Evolutionary conservation across 2,113 vertebrate genomes (phyloP).

Genomic region (Oryzias melastigma): DNA sequence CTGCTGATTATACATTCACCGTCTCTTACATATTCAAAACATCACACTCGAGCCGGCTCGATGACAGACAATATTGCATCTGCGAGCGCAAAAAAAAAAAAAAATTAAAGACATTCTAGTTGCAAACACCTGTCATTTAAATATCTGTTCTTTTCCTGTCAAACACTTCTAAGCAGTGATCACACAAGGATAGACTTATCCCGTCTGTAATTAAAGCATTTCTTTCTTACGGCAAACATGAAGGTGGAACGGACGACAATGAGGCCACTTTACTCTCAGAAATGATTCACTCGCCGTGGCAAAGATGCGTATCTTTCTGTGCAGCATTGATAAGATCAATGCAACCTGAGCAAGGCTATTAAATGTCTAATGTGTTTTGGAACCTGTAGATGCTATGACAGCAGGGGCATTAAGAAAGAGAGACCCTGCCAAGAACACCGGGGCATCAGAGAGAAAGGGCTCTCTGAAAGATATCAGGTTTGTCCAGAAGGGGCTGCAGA

Average conservation of each 20-base stretch:
- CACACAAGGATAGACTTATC: slow-evolving; percentile 13
- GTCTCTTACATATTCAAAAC: slow-evolving; percentile 65
- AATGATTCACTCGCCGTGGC: slow-evolving; percentile 38
- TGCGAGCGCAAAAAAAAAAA: slow-evolving; percentile 41
- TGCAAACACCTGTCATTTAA: slow-evolving; percentile 36
- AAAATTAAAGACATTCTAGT: slow-evolving; percentile 58
- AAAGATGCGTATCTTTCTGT: slow-evolving; percentile 58
- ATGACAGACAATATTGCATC: slow-evolving; percentile 59
- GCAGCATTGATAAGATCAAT: slow-evolving; percentile 72
- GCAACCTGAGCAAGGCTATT: slow-evolving; percentile 78
- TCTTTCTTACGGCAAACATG: slow-evolving; percentile 29
- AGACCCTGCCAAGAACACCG: slow-evolving; percentile 66
- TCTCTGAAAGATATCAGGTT: slow-evolving; percentile 69
- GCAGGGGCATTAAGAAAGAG: slow-evolving; percentile 65
- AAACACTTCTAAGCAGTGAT: slow-evolving; percentile 9
- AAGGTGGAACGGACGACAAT: slow-evolving; percentile 33
- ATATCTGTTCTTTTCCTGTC: not conserved
- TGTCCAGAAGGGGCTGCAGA: slow-evolving; percentile 57
- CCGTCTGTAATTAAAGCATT: slow-evolving; percentile 15
- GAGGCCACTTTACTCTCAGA: slow-evolving; percentile 35
- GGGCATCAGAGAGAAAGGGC: slow-evolving; percentile 60
- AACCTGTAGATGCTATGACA: slow-evolving; percentile 75
- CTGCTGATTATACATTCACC: slow-evolving; percentile 64
- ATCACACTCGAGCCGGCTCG: slow-evolving; percentile 51
- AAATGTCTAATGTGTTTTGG: slow-evolving; percentile 78